Percentiles rank a stretch among this genome's conserved stretches.
phyloP scores from a whole-genome alignment of 2,797 vertebrate genomes.

The Acanthornis magna region DNA sequence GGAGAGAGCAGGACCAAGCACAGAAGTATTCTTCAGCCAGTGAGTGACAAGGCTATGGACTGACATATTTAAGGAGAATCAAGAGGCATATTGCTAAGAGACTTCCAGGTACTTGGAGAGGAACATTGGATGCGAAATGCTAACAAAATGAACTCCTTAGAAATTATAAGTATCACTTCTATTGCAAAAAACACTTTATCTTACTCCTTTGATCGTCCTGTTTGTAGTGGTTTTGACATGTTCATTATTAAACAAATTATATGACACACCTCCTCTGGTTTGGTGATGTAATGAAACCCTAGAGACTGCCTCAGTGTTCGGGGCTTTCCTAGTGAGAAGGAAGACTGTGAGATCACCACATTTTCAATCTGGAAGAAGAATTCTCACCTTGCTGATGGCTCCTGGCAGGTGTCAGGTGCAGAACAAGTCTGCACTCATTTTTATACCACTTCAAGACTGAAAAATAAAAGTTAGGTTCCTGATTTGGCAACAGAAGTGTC shows the following conservation, averaged over 20 bases:
- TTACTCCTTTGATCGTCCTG: background rate
- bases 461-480: background rate
- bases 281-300: background rate
- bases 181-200: background rate
- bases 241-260: background rate
- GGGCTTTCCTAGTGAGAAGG: background rate
- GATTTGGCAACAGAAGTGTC: background rate
- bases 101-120: background rate
- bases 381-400: background rate
- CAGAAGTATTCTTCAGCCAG: background rate
- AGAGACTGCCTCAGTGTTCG: background rate
- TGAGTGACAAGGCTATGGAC: background rate
- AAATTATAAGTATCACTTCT: background rate
- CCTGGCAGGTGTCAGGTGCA: background rate
- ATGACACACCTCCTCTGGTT: background rate
- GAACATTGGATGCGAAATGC: background rate
- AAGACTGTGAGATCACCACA: background rate
- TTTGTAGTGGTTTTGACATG: background rate
- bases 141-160: background rate
- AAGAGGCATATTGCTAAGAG: background rate
- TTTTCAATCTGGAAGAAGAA: background rate
- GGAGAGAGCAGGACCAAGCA: background rate
- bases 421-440: background rate
- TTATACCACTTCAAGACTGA: background rate
- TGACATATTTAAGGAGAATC: background rate